Conservation (phyloP, 2,888 invertebrate genomes). For the Meandrusa payeni region DNA sequence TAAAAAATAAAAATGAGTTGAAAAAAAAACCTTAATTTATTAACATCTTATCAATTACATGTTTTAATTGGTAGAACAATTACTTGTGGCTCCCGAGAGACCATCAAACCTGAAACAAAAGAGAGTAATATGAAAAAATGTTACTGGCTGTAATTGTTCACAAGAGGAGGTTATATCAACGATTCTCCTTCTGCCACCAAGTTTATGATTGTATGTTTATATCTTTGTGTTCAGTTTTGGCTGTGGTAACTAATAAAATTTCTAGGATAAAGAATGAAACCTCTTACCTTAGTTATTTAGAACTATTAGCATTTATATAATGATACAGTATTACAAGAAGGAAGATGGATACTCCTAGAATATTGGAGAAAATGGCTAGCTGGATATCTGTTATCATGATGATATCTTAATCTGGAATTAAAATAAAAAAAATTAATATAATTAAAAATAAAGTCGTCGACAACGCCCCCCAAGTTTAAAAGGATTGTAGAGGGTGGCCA, state of each 20-base stretch:
- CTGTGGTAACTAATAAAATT: too few relatives aligned
- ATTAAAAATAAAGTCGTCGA: too few relatives aligned
- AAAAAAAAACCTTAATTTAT: conserved; percentile 20
- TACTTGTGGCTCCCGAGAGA: too few relatives aligned
- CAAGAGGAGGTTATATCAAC: not conserved
- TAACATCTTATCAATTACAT: too few relatives aligned
- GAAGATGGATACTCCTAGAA: conserved; percentile 94
- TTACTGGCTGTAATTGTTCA: not conserved
- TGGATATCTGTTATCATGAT: conserved; percentile 98
- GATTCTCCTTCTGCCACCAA: too few relatives aligned
- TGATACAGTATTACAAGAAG: conserved; percentile 97
- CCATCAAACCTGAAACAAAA: conserved; percentile 16
- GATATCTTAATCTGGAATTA: conserved; percentile 25
- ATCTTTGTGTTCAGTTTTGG: too few relatives aligned
- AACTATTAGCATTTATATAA: conserved; percentile 94
- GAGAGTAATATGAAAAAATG: not conserved
- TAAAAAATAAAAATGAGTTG: not conserved
- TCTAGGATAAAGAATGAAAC: not conserved
- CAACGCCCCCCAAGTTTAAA: too few relatives aligned
- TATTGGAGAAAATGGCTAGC: conserved; percentile 96
- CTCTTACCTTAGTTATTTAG: conserved; percentile 64
- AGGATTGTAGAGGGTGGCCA: too few relatives aligned
- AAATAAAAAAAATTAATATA: too few relatives aligned
- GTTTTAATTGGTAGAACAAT: too few relatives aligned
- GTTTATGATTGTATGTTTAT: too few relatives aligned